A percentile compares a stretch with the other conserved stretches of the same genome.
These are phyloP conservation scores for Drosophila eohydei DNA, from an alignment of 2,888 invertebrate genomes.

Conservation along the genomic window DNA sequence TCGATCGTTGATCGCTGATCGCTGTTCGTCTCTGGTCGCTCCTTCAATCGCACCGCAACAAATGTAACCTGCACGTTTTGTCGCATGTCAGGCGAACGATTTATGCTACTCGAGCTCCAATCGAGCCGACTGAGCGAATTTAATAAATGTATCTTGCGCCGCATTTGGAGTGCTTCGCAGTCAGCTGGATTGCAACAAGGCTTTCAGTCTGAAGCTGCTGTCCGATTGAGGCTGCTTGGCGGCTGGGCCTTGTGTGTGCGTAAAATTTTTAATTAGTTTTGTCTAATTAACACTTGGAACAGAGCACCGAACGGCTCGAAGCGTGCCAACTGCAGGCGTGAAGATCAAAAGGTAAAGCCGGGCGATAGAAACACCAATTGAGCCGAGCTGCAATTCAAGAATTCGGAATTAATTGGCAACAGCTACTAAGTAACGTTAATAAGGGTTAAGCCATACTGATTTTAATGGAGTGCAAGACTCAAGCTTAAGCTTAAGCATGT, in stretches of 20 bases:
- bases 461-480: background rate
- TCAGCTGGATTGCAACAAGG: conserved; percentile 4
- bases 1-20: conserved; percentile 25
- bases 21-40: conserved; percentile 26
- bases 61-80: conserved; percentile 77
- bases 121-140: conserved; percentile 65
- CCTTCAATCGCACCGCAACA: conserved; percentile 73
- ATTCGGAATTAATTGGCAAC: background rate
- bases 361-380: conserved; percentile 4
- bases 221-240: conserved; percentile 48
- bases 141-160: conserved; percentile 76
- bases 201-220: conserved; percentile 1
- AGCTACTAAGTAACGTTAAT: background rate
- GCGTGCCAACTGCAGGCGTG: conserved; percentile 74
- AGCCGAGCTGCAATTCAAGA: background rate
- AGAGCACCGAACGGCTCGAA: conserved; percentile 49
- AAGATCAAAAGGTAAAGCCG: conserved; percentile 61
- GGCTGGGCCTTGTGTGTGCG: conserved; percentile 60
- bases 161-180: conserved; percentile 55
- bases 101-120: conserved; percentile 61
- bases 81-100: conserved; percentile 82
- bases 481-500: background rate
- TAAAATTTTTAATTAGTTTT: conserved; percentile 78
- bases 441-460: background rate
- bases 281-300: conserved; percentile 77